Evolutionary conservation across 2,888 invertebrate genomes (phyloP), one percentile per base, ranked within the genome.

Genomic region (Cancer borealis): DNA sequence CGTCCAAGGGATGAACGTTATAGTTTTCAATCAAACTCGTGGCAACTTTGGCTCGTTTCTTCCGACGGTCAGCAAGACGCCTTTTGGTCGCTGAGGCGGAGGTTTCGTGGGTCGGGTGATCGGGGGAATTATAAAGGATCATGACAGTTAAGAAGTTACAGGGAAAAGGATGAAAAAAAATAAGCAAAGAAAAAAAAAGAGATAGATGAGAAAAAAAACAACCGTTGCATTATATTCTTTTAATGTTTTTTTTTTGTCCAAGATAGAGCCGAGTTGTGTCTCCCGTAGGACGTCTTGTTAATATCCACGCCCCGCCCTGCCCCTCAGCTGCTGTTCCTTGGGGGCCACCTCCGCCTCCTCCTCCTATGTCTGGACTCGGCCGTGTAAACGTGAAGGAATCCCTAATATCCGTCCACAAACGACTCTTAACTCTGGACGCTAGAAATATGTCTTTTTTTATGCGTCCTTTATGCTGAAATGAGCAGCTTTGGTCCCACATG

Each of bases 21-120:
- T 91, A 79, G 91, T 91, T 79, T 91, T 91, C 91, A 91, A 91
- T 91, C 79, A 91, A 91, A 91, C 91, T 91, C 47, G 30, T 79
- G 46, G 91, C 79, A 91, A 91, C 73, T 91, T 91, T 47, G n/a
- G 66, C 79, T 79, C 73, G 79, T 91, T 47, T 91, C 79, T 73
- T 45, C 91, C 73, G 91, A 73, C 84, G 84, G 84, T 84, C 84
- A 84, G 84, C 39, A 84, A 84, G 84, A 84, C 39, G 39, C 39
- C 30, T 39, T 84, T 84, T 84, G 84, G 39, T 39, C 84, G 39
- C 39, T 39, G 39, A 84, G 84, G 14, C 39, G 39, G 66, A 30
- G 84, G 84, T 5, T 84, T 17, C 12, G 39, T 12, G 1, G 84
- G 84, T 14, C 84, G 84, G 84, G 8, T 84, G 84, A 84, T 84